Percentiles rank a stretch among this genome's conserved stretches.
Evolutionary conservation across 2,888 invertebrate genomes (phyloP).

Genomic region (Phrixothrix hirtus): DNA sequence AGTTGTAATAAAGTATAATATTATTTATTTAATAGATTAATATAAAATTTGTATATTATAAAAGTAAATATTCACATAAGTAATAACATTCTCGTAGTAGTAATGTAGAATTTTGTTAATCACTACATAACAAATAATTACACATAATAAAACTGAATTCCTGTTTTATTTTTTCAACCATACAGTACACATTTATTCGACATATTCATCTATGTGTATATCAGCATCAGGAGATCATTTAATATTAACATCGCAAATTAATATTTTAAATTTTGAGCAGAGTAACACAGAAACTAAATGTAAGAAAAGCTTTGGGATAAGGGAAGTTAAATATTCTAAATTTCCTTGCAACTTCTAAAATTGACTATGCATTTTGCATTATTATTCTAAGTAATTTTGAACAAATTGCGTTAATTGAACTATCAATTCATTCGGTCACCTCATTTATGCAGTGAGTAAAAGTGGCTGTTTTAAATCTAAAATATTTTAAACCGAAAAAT

Average conservation of each 20-base stretch:
- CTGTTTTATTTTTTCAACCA: constrained; percentile 52
- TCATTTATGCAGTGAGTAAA: constrained; percentile 44
- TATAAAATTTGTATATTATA: too few species aligned
- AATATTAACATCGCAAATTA: constrained; percentile 39
- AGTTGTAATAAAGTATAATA: too few species aligned
- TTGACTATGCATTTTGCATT: constrained; percentile 51
- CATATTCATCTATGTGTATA: constrained; percentile 51
- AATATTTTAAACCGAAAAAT: constrained; percentile 6
- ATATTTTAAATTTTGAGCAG: constrained; percentile 38
- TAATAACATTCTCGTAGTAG: too few species aligned
- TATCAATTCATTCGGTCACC: constrained; percentile 48
- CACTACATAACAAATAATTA: constrained; percentile 26
- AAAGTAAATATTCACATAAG: too few species aligned
- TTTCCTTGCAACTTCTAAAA: constrained; percentile 46
- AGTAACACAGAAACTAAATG: constrained; percentile 36
- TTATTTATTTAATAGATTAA: too few species aligned
- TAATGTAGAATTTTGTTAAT: too few species aligned
- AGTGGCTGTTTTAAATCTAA: constrained; percentile 38
- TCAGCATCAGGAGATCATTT: constrained; percentile 47
- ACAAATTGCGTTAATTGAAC: constrained; percentile 50
- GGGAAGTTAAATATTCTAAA: too few species aligned
- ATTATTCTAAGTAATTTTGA: constrained; percentile 51
- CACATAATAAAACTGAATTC: constrained; percentile 47
- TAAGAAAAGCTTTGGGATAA: constrained; percentile 43
- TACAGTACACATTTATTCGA: constrained; percentile 52